A percentile compares a stretch with the other conserved stretches of the same genome.
phyloP scores from a whole-genome alignment of 2,888 invertebrate species.

The Phengaris alcon region DNA sequence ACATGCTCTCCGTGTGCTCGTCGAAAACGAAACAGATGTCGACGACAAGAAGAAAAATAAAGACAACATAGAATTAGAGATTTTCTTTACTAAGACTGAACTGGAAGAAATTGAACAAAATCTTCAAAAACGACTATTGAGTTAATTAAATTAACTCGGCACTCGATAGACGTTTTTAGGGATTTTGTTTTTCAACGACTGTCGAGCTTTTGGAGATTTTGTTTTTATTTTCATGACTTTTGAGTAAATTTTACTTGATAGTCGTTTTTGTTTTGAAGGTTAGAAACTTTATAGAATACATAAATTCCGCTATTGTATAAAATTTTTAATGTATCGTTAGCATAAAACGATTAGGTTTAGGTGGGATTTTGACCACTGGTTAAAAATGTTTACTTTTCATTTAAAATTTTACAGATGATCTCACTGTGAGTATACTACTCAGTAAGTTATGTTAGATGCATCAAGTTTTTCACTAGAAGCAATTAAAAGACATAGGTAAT shows the following conservation, averaged over 20 bases:
- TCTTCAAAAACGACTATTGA: slow-evolving; percentile 16
- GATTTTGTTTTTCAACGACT: no score
- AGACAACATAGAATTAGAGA: slow-evolving; percentile 23
- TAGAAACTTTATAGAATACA: no score
- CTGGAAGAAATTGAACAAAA: slow-evolving; percentile 24
- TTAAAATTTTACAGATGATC: slow-evolving; percentile 10
- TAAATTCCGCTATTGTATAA: no score
- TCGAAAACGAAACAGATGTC: slow-evolving; percentile 10
- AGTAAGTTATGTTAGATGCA: neutral
- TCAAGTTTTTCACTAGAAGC: neutral
- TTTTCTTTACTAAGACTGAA: slow-evolving; percentile 24
- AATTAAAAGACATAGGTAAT: neutral
- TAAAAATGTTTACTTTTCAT: neutral
- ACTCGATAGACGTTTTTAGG: no score
- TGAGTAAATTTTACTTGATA: neutral
- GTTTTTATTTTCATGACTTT: neutral
- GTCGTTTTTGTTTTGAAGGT: neutral
- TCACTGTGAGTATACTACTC: neutral
- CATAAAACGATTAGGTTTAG: neutral
- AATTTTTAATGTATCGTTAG: no score
- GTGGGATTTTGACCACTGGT: neutral
- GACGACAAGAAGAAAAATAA: slow-evolving; percentile 18
- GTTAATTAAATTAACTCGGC: neutral
- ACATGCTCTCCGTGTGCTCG: slow-evolving; percentile 47
- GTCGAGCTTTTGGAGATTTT: neutral